Base-by-base conservation (phyloP, 2,888 invertebrate genomes). In the Thereva nobilitata region DNA sequence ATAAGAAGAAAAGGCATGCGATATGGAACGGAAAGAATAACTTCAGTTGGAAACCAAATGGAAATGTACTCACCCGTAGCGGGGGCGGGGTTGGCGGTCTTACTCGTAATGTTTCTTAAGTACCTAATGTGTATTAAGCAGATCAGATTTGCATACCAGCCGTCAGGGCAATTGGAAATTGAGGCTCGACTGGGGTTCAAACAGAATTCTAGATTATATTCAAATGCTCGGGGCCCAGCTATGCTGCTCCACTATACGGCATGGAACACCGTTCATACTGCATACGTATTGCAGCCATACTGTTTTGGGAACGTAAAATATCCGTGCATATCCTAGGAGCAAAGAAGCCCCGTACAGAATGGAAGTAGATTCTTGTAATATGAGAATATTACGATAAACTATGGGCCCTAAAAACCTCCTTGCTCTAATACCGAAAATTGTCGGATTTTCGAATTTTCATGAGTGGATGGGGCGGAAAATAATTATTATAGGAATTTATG, bases 291-390 rank as follows among this genome's bases (percentile, higher is more conserved):
- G 55, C 41, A 40, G 55, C n/a, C 23, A 23, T 23, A 42, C 55
- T 23, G 23, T 23, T 23, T 41, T 55, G 55, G 23, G 41, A 8
- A 7, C 55, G 3, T 38, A 41, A 42, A 23, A 41, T n/a, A n/a
- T n/a, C 8, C 47, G 45, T 44, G 41, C 61, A 61, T 61, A 40
- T 40, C 50, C 23, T 61, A 7, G 50, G 35, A 34, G 41, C 5
- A 23, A 23, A 23, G 23, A 23, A 23, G 23, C 23, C 23, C 49
- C 10, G 61, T 50, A 61, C 50, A 61, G 50, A 50, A 41, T 50
- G 34, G 50, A 61, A 61, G 61, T 61, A 61, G 61, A 61, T 61
- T 50, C 61, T 61, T n/a, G 41, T 61, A 50, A 61, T 50, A 61
- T 49, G 61, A 61, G 23, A 23, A 23, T 23, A 61, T 61, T 61